These are phyloP conservation scores for Scaptodrosophila lebanonensis DNA, from an alignment of 1,140 invertebrate genomes.

Conservation along the genomic window DNA sequence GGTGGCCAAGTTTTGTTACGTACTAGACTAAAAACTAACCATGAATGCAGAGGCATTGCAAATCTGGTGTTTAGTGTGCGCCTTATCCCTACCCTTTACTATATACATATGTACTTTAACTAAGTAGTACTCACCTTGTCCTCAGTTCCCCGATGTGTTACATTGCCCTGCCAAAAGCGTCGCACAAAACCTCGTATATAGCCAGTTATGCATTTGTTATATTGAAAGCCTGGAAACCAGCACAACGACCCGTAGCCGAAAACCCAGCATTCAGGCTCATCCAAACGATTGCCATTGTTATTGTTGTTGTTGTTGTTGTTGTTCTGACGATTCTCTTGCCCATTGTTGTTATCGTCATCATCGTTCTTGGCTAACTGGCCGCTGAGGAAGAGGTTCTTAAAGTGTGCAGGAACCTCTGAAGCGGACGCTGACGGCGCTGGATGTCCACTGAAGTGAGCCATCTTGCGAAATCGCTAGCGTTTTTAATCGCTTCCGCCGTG, in stretches of 20 bases:
- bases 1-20: too few species aligned
- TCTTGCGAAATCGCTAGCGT: slow-evolving; percentile 15
- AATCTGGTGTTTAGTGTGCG: too few species aligned
- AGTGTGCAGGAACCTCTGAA: slow-evolving; percentile 51
- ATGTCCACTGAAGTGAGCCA: slow-evolving; percentile 60
- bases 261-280: slow-evolving; percentile 81
- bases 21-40: too few species aligned
- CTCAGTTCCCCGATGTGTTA: slow-evolving; percentile 86
- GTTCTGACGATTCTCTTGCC: too few species aligned
- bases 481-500: neutral
- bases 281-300: slow-evolving; percentile 22
- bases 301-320: slow-evolving; percentile 15
- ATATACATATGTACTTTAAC: too few species aligned
- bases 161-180: slow-evolving; percentile 92
- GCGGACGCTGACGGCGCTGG: slow-evolving; percentile 13
- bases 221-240: slow-evolving; percentile 92
- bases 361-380: slow-evolving; percentile 48
- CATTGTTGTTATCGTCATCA: slow-evolving; percentile 25
- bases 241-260: slow-evolving; percentile 93
- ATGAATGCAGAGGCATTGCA: too few species aligned
- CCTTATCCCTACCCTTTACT: too few species aligned
- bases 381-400: slow-evolving; percentile 62
- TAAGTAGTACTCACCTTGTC: slow-evolving; percentile 86
- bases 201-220: slow-evolving; percentile 83
- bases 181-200: slow-evolving; percentile 84